Percentiles rank a stretch among this genome's conserved stretches.
Evolutionary conservation across 1,140 invertebrate species (phyloP).

Genomic region (Caenorhabditis inopinata): DNA sequence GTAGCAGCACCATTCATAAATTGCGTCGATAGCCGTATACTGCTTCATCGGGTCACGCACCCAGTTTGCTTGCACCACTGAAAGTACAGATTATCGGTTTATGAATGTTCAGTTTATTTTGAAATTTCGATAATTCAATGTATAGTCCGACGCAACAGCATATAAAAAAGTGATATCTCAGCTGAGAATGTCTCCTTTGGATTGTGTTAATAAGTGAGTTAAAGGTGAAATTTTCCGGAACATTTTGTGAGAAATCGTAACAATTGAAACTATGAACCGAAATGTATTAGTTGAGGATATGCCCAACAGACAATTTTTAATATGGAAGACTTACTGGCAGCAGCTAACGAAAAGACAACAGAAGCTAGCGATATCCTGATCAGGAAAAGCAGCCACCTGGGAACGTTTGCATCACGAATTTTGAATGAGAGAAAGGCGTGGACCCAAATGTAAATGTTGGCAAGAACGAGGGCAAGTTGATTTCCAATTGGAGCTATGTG

Average conservation of each 20-base stretch:
- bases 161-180: too few species aligned
- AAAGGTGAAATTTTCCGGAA: too few species aligned
- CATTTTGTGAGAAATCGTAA: too few species aligned
- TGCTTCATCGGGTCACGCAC: not conserved
- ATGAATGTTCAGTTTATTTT: too few species aligned
- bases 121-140: too few species aligned
- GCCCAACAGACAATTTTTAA: too few species aligned
- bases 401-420: conserved; percentile 2
- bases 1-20: conserved; percentile 23
- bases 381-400: not conserved
- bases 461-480: not conserved
- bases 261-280: too few species aligned
- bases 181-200: too few species aligned
- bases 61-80: conserved; percentile 23
- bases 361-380: not conserved
- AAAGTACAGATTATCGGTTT: not conserved
- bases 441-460: not conserved
- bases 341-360: not conserved
- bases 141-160: too few species aligned
- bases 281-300: too few species aligned
- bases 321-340: not conserved
- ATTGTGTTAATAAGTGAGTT: too few species aligned
- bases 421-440: conserved; percentile 1
- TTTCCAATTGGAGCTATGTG: not conserved
- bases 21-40: conserved; percentile 6